Base-by-base conservation (phyloP, 2,888 invertebrate genomes). In the Stenoptilia bipunctidactyla region DNA sequence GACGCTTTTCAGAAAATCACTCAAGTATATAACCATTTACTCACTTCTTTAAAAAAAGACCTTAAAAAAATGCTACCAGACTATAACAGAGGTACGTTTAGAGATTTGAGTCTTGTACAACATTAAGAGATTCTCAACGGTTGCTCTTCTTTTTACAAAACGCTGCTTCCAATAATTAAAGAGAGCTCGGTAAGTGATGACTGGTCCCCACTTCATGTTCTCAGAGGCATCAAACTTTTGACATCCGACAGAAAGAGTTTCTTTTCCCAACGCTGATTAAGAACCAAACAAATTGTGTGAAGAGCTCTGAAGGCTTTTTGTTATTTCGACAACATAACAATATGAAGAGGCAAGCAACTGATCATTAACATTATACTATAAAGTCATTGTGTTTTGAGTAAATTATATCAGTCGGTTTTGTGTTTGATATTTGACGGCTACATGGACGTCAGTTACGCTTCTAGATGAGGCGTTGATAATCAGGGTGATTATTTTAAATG, bases 331-430 rank as follows among this genome's bases (percentile, higher is more conserved):
- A 66, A 74, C 79, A 70, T 75, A 77, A 83, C 82, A 83, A 83
- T 79, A 68, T 71, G 56, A 54, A 54, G 58, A 68, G 70, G 66
- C 65, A 56, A 64, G 68, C 72, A 80, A 79, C 77, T 74, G 80
- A 80, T 82, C 77, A 80, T 80, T 80, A 79, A 70, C 70, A 82
- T 79, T 82, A 79, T 76, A 62, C 75, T 73, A 48, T 75, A 73
- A 77, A 66, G 80, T 80, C 79, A 79, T 82, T 83, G 82, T 83
- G 71, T 83, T 82, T 83, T 82, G 80, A 79, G 82, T 82, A 80
- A 83, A 82, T 82, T 82, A 82, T 83, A 82, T 80, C 79, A 77
- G 74, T 63, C 64, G 66, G 62, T 66, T 65, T 68, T 69, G 64
- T 62, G 69, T 73, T 66, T 64, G 70, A 74, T 30, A 8, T 20